Conservation (phyloP, 2,113 vertebrate species). For the Tachysurus fulvidraco region DNA sequence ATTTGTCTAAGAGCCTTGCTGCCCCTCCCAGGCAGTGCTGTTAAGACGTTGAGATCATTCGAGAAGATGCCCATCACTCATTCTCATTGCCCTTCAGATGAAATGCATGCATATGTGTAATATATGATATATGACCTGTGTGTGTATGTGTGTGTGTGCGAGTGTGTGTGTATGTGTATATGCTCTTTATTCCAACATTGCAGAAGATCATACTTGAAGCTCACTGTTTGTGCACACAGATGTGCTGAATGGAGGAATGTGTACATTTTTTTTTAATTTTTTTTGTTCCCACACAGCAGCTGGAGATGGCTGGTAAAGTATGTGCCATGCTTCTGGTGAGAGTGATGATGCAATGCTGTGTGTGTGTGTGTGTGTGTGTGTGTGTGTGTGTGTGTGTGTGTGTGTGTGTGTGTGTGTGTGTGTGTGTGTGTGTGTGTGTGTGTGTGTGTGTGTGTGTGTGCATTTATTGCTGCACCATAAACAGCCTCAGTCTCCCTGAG, state of each 20-base stretch:
- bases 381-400: neutral
- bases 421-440: neutral
- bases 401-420: neutral
- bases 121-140: slow-evolving; percentile 36
- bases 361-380: neutral
- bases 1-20: slow-evolving; percentile 97
- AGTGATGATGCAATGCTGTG: slow-evolving; percentile 24
- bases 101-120: slow-evolving; percentile 53
- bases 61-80: slow-evolving; percentile 71
- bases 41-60: slow-evolving; percentile 80
- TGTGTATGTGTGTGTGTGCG: slow-evolving; percentile 28
- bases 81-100: slow-evolving; percentile 39
- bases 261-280: neutral
- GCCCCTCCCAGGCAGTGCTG: slow-evolving; percentile 41
- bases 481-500: slow-evolving; percentile 45
- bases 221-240: neutral
- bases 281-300: neutral
- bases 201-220: neutral
- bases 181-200: neutral
- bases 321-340: slow-evolving; percentile 29
- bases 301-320: slow-evolving; percentile 35
- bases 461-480: slow-evolving; percentile 68
- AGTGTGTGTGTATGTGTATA: slow-evolving; percentile 35
- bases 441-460: neutral
- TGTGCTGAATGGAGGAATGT: neutral